phyloP scores from a whole-genome alignment of 53 echinoderm and acorn worm species.

The Echinarachnius parma region DNA sequence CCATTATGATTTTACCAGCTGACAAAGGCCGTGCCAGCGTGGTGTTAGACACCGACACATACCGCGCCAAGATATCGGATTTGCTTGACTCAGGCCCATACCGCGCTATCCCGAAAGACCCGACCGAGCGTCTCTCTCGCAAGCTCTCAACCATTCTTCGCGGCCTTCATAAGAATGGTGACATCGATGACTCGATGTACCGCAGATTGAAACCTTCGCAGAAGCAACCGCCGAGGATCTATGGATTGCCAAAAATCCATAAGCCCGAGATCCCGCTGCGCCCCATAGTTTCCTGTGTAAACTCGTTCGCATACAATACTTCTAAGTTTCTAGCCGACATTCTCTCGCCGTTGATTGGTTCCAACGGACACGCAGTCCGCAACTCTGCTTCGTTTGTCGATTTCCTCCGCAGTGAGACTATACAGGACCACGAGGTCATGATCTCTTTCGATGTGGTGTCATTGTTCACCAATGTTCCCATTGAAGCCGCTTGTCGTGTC shows the following conservation, averaged over 20 bases:
- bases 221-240: constrained; percentile 29
- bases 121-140: constrained; percentile 2
- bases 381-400: too few relatives aligned
- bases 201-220: neutral
- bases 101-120: neutral
- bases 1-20: constrained; percentile 21
- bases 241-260: constrained; percentile 32
- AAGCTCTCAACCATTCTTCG: constrained; percentile 9
- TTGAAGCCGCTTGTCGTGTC: too few relatives aligned
- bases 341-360: constrained; percentile 37
- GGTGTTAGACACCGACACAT: constrained; percentile 2
- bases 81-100: constrained; percentile 2
- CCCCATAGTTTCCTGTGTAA: constrained; percentile 39
- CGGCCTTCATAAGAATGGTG: constrained; percentile 12
- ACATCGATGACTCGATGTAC: constrained; percentile 1
- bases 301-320: constrained; percentile 37
- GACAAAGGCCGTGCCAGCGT: constrained; percentile 30
- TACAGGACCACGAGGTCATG: too few relatives aligned
- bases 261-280: constrained; percentile 28
- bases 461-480: too few relatives aligned
- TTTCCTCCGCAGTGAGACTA: too few relatives aligned
- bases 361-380: neutral
- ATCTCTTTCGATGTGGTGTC: too few relatives aligned
- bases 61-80: constrained; percentile 24
- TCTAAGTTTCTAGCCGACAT: constrained; percentile 44